Conservation (phyloP, 2,888 invertebrate genomes). For the Drosophila mimetica region DNA sequence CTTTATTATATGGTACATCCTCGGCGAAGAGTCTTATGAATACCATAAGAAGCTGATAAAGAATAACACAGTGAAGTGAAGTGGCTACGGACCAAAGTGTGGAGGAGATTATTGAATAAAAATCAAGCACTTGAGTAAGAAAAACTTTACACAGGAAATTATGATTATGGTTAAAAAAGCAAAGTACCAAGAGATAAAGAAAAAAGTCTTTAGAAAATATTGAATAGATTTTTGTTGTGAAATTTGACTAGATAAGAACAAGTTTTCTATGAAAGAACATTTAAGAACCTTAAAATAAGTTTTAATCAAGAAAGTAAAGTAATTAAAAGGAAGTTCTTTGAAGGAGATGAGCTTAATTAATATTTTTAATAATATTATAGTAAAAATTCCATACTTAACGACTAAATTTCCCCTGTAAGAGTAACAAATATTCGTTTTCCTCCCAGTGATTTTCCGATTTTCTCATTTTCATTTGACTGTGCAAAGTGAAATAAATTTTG, state of each 20-base stretch:
- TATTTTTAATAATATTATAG: too few relatives aligned
- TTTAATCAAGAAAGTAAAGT: neutral
- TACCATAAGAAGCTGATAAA: slow-evolving; percentile 34
- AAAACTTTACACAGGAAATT: slow-evolving; percentile 32
- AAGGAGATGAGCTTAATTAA: neutral
- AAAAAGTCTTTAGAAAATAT: neutral
- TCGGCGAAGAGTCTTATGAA: slow-evolving; percentile 37
- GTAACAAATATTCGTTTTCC: slow-evolving; percentile 12
- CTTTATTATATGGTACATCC: slow-evolving; percentile 57
- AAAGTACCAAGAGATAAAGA: neutral
- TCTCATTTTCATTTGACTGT: slow-evolving; percentile 70
- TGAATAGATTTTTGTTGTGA: slow-evolving; percentile 3
- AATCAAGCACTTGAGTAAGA: slow-evolving; percentile 28
- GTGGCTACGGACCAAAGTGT: slow-evolving; percentile 21
- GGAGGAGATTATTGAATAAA: slow-evolving; percentile 39
- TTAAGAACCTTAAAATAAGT: neutral
- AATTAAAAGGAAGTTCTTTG: neutral
- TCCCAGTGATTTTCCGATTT: neutral
- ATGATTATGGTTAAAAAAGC: slow-evolving; percentile 26
- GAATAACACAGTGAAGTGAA: slow-evolving; percentile 36
- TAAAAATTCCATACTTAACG: too few relatives aligned
- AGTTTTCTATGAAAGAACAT: neutral
- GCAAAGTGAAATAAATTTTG: slow-evolving; percentile 78
- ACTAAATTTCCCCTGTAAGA: neutral
- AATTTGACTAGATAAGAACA: neutral